Base-by-base conservation (phyloP, 1,140 invertebrate species). In the Myzus persicae region DNA sequence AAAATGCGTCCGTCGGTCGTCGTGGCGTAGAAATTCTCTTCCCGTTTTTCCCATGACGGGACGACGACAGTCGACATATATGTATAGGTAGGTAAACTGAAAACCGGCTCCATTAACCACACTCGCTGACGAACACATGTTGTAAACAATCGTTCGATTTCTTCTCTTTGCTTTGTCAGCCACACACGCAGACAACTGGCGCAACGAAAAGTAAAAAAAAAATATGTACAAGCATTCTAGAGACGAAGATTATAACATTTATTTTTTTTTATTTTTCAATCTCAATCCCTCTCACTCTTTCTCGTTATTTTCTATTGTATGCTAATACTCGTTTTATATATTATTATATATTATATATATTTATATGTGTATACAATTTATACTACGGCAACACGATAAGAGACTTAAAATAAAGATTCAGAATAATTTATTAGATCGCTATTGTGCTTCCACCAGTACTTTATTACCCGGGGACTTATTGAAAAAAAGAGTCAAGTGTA, bases 401-500 rank as follows among this genome's bases (percentile, higher is more conserved):
- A 93, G 81, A 93, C 81, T 93, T 93, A 93, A 93, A 93, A 93
- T 93, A 93, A 93, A 93, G 91, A 93, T 93, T 84, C 91, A 84
- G 91, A 93, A 93, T 84, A 84, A 93, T 93, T 93, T 93, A 84
- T 93, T 93, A 93, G 81, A 93, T 84, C 44, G 91, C 81, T 54
- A 92, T 93, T 93, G 91, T 91, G 90, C 90, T 91, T 82, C 48
- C 76, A 48, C 59, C 67, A 81, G 90, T 85, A 85, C 91, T 84
- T 93, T 93, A 93, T 93, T 93, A 84, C 91, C 46, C 76, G 76
- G 76, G 48, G 91, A 93, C 46, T 93, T 93, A 93, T 93, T 93
- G 81, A 93, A 93, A 93, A 92, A 92, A 93, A 85, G 46, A 84
- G 91, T 93, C 91, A 93, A 93, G 91, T 93, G 46, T 40, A 93